phyloP scores from a whole-genome alignment of 2,888 invertebrate species.

The Epinotia brunnichana region DNA sequence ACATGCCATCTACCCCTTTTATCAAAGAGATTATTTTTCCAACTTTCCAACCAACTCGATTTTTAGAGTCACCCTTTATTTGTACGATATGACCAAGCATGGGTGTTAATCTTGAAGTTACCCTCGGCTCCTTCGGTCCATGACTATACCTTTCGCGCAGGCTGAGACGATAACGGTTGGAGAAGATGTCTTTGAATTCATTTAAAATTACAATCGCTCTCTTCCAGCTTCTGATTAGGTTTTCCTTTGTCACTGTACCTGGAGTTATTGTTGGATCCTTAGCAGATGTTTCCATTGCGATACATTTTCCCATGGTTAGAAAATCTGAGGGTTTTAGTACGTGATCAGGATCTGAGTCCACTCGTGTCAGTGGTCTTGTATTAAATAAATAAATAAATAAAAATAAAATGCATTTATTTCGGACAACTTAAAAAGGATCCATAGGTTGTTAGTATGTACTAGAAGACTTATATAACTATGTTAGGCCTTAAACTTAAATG shows the following conservation, averaged over 20 bases:
- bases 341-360: conserved; percentile 8
- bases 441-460: no score
- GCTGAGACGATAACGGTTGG: not conserved
- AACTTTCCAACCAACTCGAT: not conserved
- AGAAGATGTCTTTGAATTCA: conserved; percentile 19
- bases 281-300: not conserved
- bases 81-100: not conserved
- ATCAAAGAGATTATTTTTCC: not conserved
- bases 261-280: not conserved
- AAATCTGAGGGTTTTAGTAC: conserved; percentile 14
- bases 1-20: conserved; percentile 1
- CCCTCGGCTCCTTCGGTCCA: not conserved
- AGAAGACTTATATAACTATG: no score
- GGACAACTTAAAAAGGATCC: no score
- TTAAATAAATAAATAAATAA: no score
- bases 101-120: conserved; percentile 5
- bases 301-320: conserved; percentile 15
- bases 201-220: not conserved
- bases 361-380: conserved; percentile 7
- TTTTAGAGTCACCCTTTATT: conserved; percentile 3
- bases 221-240: conserved; percentile 12
- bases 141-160: conserved; percentile 1
- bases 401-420: no score
- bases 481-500: no score
- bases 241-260: not conserved